Conservation (phyloP, 2,888 invertebrate genomes). For the Cheilosia vernalis region DNA sequence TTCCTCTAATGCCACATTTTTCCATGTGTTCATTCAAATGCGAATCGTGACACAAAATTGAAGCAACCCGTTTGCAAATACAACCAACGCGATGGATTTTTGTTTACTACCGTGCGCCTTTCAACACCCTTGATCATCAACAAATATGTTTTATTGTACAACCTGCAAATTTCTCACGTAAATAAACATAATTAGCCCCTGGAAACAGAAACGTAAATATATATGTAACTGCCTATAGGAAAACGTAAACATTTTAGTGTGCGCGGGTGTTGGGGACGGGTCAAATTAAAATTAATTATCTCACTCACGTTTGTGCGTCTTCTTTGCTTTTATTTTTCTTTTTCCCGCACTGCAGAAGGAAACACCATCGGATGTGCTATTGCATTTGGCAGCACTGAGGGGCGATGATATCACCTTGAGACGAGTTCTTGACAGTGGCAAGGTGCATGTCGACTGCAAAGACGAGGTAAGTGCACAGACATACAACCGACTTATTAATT, state of each 20-base stretch:
- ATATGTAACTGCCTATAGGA: neutral
- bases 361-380: constrained; percentile 95
- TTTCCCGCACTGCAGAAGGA: constrained; percentile 88
- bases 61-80: constrained; percentile 13
- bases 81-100: constrained; percentile 1
- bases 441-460: constrained; percentile 96
- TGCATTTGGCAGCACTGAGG: constrained; percentile 94
- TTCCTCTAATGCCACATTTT: constrained; percentile 41
- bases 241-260: constrained; percentile 12
- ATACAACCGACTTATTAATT: constrained; percentile 38
- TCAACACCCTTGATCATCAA: constrained; percentile 41
- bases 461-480: constrained; percentile 89
- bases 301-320: constrained; percentile 54
- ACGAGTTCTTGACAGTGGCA: constrained; percentile 94
- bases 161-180: constrained; percentile 58
- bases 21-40: neutral
- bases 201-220: constrained; percentile 8
- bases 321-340: constrained; percentile 56
- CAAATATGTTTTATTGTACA: constrained; percentile 38
- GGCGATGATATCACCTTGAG: constrained; percentile 92
- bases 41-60: neutral
- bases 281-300: constrained; percentile 65
- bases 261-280: constrained; percentile 28
- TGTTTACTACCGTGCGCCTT: constrained; percentile 39
- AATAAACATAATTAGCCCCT: constrained; percentile 62